Percentiles rank a stretch among this genome's conserved stretches.
These are phyloP conservation scores for Colius striatus DNA, from an alignment of 2,113 vertebrate genomes.

Conservation along the genomic window DNA sequence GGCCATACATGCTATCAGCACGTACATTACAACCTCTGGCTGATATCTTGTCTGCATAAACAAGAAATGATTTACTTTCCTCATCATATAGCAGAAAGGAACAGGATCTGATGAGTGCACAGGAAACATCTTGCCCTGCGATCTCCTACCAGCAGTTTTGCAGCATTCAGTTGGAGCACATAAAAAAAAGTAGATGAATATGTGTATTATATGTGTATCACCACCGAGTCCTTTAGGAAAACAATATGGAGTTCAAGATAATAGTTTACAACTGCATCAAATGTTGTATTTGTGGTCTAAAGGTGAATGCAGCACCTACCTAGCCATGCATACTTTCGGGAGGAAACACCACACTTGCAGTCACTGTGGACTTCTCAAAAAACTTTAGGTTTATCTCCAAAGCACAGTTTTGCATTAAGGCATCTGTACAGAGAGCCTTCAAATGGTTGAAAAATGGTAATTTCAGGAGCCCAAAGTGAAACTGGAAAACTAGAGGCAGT, in stretches of 20 bases:
- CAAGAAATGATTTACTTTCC: constrained; percentile 33
- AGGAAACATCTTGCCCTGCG: constrained; percentile 71
- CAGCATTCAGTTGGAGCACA: background rate
- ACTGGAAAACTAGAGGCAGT: background rate
- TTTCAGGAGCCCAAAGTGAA: background rate
- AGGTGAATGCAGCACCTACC: background rate
- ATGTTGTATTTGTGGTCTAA: background rate
- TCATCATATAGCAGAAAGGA: background rate
- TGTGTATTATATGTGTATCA: background rate
- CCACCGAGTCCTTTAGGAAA: background rate
- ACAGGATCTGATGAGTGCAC: constrained; percentile 46
- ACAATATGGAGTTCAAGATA: background rate
- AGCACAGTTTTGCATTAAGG: background rate
- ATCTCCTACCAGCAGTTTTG: constrained; percentile 26
- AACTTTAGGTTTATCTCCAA: background rate
- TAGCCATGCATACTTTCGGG: background rate
- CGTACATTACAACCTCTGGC: background rate
- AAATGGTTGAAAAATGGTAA: background rate
- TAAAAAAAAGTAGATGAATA: background rate
- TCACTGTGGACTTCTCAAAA: background rate
- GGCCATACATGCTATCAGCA: background rate
- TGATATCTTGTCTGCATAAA: constrained; percentile 14
- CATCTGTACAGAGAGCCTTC: background rate
- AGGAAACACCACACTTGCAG: background rate
- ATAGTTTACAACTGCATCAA: background rate